Conservation (phyloP, 1,140 invertebrate genomes). For the Nilaparvata lugens region DNA sequence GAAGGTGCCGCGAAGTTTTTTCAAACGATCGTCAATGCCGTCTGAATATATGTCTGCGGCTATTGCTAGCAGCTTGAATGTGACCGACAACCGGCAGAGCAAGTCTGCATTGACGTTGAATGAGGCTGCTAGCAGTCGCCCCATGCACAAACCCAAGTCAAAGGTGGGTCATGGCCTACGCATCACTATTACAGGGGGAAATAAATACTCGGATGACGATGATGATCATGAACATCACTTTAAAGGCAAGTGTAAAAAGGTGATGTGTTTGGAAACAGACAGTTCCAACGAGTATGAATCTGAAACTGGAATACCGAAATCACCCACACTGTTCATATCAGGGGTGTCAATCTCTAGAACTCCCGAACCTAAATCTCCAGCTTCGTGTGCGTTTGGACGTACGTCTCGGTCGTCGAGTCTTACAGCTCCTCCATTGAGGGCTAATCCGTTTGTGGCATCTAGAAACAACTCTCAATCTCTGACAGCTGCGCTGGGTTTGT, state of each 20-base stretch:
- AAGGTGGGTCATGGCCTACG: too few species aligned
- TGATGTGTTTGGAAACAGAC: constrained; percentile 36
- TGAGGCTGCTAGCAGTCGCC: too few species aligned
- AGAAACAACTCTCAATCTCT: constrained; percentile 4
- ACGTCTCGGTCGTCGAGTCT: constrained; percentile 41
- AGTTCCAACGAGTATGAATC: constrained; percentile 47
- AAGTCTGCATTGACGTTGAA: too few species aligned
- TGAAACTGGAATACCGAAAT: constrained; percentile 48
- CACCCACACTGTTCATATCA: constrained; percentile 46
- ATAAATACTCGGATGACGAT: too few species aligned
- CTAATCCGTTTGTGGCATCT: constrained; percentile 14
- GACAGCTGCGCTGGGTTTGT: constrained; percentile 7
- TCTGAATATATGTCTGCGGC: too few species aligned
- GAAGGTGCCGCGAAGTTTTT: too few species aligned
- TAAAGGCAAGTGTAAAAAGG: neutral
- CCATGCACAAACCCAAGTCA: too few species aligned
- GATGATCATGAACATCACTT: too few species aligned
- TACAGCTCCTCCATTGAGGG: constrained; percentile 34
- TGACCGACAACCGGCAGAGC: too few species aligned
- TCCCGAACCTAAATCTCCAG: constrained; percentile 41
- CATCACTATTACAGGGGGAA: too few species aligned
- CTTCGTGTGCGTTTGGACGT: constrained; percentile 32
- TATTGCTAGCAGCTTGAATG: too few species aligned
- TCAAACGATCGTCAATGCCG: too few species aligned
- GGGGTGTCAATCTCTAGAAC: constrained; percentile 50